Conservation (phyloP, 2,113 vertebrate genomes). For the Thalassoma bifasciatum region DNA sequence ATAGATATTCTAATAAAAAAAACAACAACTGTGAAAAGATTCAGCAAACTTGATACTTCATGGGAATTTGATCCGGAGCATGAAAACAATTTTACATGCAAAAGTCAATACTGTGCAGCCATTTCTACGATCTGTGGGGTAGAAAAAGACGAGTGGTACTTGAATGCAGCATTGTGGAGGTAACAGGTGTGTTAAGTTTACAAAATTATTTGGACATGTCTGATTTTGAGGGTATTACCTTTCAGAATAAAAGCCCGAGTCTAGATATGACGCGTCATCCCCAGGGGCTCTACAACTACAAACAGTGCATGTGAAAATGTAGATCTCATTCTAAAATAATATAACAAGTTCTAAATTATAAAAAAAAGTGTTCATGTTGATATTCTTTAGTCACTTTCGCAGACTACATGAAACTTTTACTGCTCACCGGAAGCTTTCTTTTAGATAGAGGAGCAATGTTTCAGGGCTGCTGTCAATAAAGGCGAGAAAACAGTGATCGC, state of each 20-base stretch:
- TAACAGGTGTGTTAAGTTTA: neutral
- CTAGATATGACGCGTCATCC: rapidly evolving
- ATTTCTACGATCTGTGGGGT: neutral
- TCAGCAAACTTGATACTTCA: too few relatives aligned
- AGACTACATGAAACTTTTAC: neutral
- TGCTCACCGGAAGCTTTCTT: slow-evolving; percentile 4
- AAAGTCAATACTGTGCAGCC: too few relatives aligned
- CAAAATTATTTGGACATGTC: neutral
- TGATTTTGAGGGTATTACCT: neutral
- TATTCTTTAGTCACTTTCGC: neutral
- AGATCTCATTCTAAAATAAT: too few relatives aligned
- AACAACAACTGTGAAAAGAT: too few relatives aligned
- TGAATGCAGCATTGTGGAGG: slow-evolving; percentile 16
- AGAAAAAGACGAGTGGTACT: neutral
- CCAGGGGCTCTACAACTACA: too few relatives aligned
- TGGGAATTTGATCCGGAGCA: too few relatives aligned
- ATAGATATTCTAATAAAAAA: too few relatives aligned
- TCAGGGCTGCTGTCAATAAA: slow-evolving; percentile 6
- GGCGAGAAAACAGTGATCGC: neutral
- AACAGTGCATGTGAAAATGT: too few relatives aligned
- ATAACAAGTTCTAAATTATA: too few relatives aligned
- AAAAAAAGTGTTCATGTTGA: too few relatives aligned
- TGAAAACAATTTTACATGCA: too few relatives aligned
- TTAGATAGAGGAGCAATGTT: neutral
- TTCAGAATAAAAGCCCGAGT: slow-evolving; percentile 61